phyloP scores from a whole-genome alignment of 2,113 vertebrate genomes.

The Otocyon megalotis region DNA sequence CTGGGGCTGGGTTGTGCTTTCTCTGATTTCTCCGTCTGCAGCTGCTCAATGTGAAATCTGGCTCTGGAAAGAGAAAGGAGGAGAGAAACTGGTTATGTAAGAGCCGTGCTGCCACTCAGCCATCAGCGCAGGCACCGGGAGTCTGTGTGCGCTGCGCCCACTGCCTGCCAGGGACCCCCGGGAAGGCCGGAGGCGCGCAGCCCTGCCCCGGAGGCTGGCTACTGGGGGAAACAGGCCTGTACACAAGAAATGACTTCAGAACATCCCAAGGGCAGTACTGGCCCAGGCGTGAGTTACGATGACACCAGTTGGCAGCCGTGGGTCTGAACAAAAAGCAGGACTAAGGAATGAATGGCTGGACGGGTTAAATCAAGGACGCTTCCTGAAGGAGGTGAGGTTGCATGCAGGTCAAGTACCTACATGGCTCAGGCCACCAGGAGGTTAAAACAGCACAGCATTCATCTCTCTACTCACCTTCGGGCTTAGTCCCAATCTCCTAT shows the following conservation, averaged over 20 bases:
- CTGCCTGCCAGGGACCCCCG: background rate
- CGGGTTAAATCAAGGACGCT: background rate
- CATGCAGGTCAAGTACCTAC: background rate
- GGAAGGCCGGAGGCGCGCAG: background rate
- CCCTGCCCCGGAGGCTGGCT: background rate
- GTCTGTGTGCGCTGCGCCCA: background rate
- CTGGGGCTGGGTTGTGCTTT: slow-evolving; percentile 73
- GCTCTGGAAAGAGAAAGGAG: slow-evolving; percentile 81
- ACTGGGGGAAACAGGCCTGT: background rate
- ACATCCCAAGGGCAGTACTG: background rate
- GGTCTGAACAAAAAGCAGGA: background rate
- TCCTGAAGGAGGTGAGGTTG: background rate
- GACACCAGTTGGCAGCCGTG: background rate
- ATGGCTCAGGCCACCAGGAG: background rate
- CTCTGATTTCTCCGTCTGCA: slow-evolving; percentile 78
- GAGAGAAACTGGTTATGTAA: slow-evolving; percentile 82
- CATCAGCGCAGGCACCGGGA: background rate
- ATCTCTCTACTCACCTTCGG: background rate
- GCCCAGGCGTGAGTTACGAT: background rate
- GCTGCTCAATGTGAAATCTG: slow-evolving; percentile 83
- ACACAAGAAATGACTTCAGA: background rate
- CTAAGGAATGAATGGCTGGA: background rate
- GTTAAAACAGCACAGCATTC: background rate
- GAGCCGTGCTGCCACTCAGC: slow-evolving; percentile 74
- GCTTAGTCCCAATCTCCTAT: background rate